Evolutionary conservation across 2,888 invertebrate genomes (phyloP).

Genomic region (Stegophylla sp.): DNA sequence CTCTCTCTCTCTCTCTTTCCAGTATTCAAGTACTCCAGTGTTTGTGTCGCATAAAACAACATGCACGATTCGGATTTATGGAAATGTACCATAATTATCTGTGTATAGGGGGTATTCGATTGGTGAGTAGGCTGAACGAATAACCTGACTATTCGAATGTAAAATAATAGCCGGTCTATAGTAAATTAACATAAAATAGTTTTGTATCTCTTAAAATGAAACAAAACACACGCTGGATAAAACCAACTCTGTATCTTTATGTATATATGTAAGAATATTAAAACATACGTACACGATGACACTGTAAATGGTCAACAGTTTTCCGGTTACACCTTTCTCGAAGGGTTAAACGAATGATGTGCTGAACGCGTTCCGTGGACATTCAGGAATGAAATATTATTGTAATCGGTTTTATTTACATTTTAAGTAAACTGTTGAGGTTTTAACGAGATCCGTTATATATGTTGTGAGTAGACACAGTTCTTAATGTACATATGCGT

Average conservation of each 20-base stretch:
- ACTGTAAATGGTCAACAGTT: constrained; percentile 13
- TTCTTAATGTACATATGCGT: background rate
- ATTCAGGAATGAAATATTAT: constrained; percentile 7
- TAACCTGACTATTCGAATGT: constrained; percentile 49
- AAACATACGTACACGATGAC: background rate
- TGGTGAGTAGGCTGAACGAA: constrained; percentile 54
- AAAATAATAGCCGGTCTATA: constrained; percentile 54
- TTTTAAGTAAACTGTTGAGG: constrained; percentile 9
- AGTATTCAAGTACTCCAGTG: constrained; percentile 9
- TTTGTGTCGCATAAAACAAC: constrained; percentile 54
- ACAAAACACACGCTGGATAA: constrained; percentile 26
- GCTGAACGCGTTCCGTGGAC: background rate
- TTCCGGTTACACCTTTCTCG: constrained; percentile 47
- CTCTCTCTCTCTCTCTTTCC: background rate
- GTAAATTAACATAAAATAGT: constrained; percentile 54
- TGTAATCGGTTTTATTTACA: constrained; percentile 12
- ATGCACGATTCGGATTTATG: constrained; percentile 40
- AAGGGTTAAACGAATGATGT: constrained; percentile 1
- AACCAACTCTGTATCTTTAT: background rate
- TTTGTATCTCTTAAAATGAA: constrained; percentile 38
- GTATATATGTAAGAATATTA: constrained; percentile 26
- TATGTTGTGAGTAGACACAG: background rate
- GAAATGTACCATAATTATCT: constrained; percentile 54
- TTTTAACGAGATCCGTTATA: constrained; percentile 24
- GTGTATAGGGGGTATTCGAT: constrained; percentile 44